Evolutionary conservation across 53 echinoderm and acorn worm genomes (phyloP), one percentile per base, ranked within the genome.

Genomic region (Zoroaster sp.): DNA sequence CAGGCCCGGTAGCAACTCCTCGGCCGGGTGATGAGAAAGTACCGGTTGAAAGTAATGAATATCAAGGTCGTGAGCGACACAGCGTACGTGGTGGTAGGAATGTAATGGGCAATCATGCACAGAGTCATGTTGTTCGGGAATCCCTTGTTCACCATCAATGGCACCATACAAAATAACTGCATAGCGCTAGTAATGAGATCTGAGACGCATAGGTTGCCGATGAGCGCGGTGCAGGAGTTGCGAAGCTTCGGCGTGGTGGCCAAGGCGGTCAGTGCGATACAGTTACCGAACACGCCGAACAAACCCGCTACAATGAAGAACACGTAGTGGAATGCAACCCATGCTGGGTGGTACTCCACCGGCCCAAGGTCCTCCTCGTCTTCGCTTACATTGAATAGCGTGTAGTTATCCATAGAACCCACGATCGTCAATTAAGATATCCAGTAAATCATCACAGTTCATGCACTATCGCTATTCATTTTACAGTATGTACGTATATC

Each of bases 41-140:
- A 94, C 32, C 88, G 88, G 53, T 94, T 94, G n/a, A 89, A 68
- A 23, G 94, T 91, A 1, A 94, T 89, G 40, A 89, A 83, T 12
- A 83, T 73, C 31, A 94, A 74, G 3, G 94, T 94, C 10, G 49
- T 89, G 18, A 94, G 89, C 12, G 94, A 91, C 65, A 66, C 83
- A 15, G 83, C 73, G 37, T 20, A 81, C 52, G 43, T 59, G 11
- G 46, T 35, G 35, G 66, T 63, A 4, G 90, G 52, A 1, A 90
- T 35, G 45, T 39, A 83, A 14, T 49, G 14, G 30, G 71, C 7
- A 17, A 53, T 14, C 44, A 40, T 41, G 66, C 90, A 90, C 53
- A 81, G 30, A 9, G 41, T 18, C 35, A 59, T 49, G 73, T 90
- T 73, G 35, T 82, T 68, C 18, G 72, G 90, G 37, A 70, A 70